Evolutionary conservation across 2,797 vertebrate genomes (phyloP).

Genomic region (Pipistrellus pipistrellus): DNA sequence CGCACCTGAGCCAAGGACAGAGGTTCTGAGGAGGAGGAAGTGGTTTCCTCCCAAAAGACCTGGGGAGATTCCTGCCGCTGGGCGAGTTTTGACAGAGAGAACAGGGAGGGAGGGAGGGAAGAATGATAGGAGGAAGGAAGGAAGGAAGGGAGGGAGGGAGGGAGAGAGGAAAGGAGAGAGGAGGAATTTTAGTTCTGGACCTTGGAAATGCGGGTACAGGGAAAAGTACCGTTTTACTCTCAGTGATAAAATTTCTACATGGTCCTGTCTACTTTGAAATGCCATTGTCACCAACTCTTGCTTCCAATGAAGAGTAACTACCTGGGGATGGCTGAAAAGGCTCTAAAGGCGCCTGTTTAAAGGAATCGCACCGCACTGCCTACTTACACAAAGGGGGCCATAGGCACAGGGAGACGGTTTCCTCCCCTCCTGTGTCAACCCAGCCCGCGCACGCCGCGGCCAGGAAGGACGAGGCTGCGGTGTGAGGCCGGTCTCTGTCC

Average conservation of each 20-base stretch:
- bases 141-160: too few species aligned
- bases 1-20: not conserved
- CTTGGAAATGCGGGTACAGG: not conserved
- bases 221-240: not conserved
- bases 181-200: not conserved
- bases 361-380: not conserved
- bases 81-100: too few species aligned
- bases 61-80: not conserved
- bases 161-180: not conserved
- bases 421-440: not conserved
- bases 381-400: slow-evolving; percentile 7
- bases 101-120: too few species aligned
- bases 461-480: not conserved
- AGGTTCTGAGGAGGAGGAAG: not conserved
- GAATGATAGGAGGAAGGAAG: too few species aligned
- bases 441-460: not conserved
- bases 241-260: slow-evolving; percentile 24
- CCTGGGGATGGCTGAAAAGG: not conserved
- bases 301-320: slow-evolving; percentile 47
- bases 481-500: not conserved
- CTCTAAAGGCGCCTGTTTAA: slow-evolving; percentile 17
- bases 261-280: slow-evolving; percentile 26
- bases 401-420: not conserved
- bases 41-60: not conserved
- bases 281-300: slow-evolving; percentile 30